Base-by-base conservation (phyloP, 1,140 invertebrate genomes). In the Drosophila dunni region DNA sequence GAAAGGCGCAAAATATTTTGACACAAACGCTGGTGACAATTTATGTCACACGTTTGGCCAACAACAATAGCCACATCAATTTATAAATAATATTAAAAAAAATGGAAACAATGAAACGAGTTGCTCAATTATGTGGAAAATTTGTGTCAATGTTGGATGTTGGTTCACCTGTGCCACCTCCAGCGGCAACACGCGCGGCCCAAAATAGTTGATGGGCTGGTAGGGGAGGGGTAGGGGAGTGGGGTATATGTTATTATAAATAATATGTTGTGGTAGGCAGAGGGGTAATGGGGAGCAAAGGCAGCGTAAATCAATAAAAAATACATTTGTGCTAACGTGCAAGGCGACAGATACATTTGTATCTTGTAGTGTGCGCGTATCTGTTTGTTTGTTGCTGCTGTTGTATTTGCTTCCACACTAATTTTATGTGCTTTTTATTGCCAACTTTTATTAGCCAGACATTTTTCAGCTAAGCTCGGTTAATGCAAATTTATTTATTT, bases 401-500 rank as follows among this genome's bases (percentile, higher is more conserved):
- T 51, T 33, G 40, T 29, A 33, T 5, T 50, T 70, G 42, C 20
- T 65, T 76, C 53, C 66, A 77, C 84, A 83, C 83, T 89, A 89
- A 86, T 88, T 83, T 89, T 89, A 85, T 83, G 79, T 75, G 73
- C 62, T 86, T 85, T 89, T 88, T 84, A 89, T 89, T 75, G 84
- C 84, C 73, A 81, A 56, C 71, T 89, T 89, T 89, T 89, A 89
- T 89, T 86, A 80, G 83, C 84, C 84, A 79, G 79, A 86, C 83
- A 86, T 86, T 89, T 84, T 89, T 89, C 66, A 70, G 61, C 70
- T 89, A 89, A 89, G 84, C 84, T 69, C 75, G 75, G 74, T 77
- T 89, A 89, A 89, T 89, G 84, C 84, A 78, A 89, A 89, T 89
- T 89, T 89, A 89, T 89, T 88, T 86, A 86, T 88, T 88, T 88